Base-by-base conservation (phyloP, 2,888 invertebrate species). In the Lottia scabra region DNA sequence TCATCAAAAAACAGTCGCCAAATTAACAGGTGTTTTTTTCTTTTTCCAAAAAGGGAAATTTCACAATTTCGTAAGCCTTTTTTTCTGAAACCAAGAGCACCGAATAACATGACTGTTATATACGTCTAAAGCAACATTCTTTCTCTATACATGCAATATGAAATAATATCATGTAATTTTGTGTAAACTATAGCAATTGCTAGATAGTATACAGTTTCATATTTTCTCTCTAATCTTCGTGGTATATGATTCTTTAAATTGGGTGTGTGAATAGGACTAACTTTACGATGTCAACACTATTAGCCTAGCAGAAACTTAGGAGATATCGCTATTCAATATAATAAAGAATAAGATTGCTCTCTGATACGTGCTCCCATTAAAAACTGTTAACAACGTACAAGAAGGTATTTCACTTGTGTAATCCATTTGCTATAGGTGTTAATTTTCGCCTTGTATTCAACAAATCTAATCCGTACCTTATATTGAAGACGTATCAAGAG, bases 351-450 rank as follows among this genome's bases (percentile, higher is more conserved):
- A 56, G 23, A 19, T 56, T 56, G 56, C 56, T 56, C 56, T 56
- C 56, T 56, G 56, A 56, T 30, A 70, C 70, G 70, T 70, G 70
- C 64, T 45, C 38, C 64, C 23, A 48, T 64, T 48, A 46, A 75
- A 76, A 75, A 72, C 71, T 73, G 68, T 74, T 77, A 74, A 65
- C 63, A 63, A 68, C 69, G 69, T 70, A 71, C 70, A 75, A 73
- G 73, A 63, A 68, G 69, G 78, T 75, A 77, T 77, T 81, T 78
- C 73, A 68, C 67, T 63, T 73, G 67, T 68, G 70, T 81, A 81
- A 81, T 81, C 81, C 78, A 76, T 81, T 78, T 80, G 71, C 69
- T 66, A 70, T 71, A 79, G 75, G 74, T 70, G 78, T 78, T 80
- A 68, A 76, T 70, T 65, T 64, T 65, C 64, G 63, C 64, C 70